Base-by-base conservation (phyloP, 2,797 vertebrate genomes). In the Lutra lutra region DNA sequence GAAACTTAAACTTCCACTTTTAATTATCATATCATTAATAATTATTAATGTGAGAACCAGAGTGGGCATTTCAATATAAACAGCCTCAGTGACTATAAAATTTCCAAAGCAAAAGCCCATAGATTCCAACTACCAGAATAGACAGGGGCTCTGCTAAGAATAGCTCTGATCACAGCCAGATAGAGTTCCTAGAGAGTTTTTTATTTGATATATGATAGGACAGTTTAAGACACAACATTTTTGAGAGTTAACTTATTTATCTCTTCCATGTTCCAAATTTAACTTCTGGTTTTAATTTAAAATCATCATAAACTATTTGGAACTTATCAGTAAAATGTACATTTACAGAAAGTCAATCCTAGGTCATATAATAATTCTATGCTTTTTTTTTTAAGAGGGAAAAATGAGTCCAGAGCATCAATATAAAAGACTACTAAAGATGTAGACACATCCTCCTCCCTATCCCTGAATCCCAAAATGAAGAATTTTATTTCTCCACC, bases 271-370 rank as follows among this genome's bases (percentile, higher is more conserved):
- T 92, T 56, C 78, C 94, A 93, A 82, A 97, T 97, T 97, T 97
- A 85, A 97, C 95, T 97, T 60, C 40, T 98, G 96, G 48, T 86
- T 97, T 98, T 97, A 96, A 97, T 98, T 97, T 98, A 91, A 97
- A 96, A 89, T 96, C 95, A 46, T 95, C 96, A 73, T 62, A 27
- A 94, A 79, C 64, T 97, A 97, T 91, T 95, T 95, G 92, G 93
- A 97, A 97, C 83, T 97, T 97, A 96, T 97, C 96, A 94, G 92
- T 92, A 97, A 97, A 97, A 96, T 79, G 73, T 91, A 94, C 91
- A 96, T 89, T 96, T 97, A 96, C 43, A 92, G 82, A 83, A 96
- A 98, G 96, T 98, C 97, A 97, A 46, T 89, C 32, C 78, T 85
- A 54, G 96, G 97, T 97, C 85, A 83, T n/a, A 85, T 86, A 86